Base-by-base conservation (phyloP, 2,888 invertebrate species). In the Plebejus melissa region DNA sequence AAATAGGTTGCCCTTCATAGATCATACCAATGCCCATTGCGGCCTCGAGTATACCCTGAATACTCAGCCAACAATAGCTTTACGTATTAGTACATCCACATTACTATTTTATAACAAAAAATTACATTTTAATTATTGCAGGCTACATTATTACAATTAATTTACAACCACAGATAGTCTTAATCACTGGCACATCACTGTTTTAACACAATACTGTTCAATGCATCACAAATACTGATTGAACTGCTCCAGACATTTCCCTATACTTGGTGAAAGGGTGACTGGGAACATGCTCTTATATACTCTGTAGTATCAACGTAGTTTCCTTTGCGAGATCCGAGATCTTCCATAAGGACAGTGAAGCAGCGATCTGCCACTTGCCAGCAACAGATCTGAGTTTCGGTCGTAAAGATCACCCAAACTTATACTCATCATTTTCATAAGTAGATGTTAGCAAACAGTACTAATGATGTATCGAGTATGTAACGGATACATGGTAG, bases 1-100 rank as follows among this genome's bases (percentile, higher is more conserved):
- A 94, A 96, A 95, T 94, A 91, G 86, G 88, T 93, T 87, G 89
- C 89, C 88, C 93, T 91, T 91, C 90, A 90, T 90, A 92, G 92
- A 91, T 90, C 90, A 88, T 87, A 89, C 90, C 88, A 83, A 84
- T 80, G 85, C 87, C 86, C 82, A 84, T 88, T 86, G 85, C 84
- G 86, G 87, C 87, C 86, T 84, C 86, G 85, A 86, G 88, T 84
- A 85, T 83, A 86, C 86, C 89, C 88, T 86, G 87, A 88, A 85
- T 85, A 85, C 85, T 83, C 81, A 85, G 88, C 87, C 87, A 85
- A 86, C 82, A 83, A 84, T 84, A 83, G 83, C 85, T 84, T 82
- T 84, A 86, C 83, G 87, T 83, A 81, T 83, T 80, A 84, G 77
- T 76, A 77, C 76, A 79, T 79, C 77, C 79, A 76, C 77, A 77